phyloP scores from a whole-genome alignment of 2,113 vertebrate genomes.

The Piprites chloris region DNA sequence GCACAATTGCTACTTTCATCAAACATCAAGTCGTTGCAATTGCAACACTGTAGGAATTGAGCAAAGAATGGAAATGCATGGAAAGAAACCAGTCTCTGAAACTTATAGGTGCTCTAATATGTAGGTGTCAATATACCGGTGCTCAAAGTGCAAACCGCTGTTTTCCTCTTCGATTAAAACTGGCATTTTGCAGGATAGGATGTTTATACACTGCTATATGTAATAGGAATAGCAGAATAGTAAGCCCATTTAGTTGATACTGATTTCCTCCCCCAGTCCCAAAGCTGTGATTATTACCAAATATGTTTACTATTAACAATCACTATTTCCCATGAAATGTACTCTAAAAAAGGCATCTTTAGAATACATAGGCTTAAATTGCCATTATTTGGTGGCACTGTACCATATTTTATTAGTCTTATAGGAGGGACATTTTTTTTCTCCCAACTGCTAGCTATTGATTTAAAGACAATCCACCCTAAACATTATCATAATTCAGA shows the following conservation, averaged over 20 bases:
- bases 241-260: neutral
- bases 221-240: neutral
- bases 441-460: neutral
- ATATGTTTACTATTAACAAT: neutral
- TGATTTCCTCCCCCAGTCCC: neutral
- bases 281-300: neutral
- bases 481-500: neutral
- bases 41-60: neutral
- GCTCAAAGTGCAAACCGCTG: neutral
- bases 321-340: neutral
- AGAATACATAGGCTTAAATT: neutral
- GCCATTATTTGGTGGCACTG: neutral
- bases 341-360: neutral
- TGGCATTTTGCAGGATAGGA: neutral
- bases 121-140: neutral
- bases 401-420: neutral
- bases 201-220: neutral
- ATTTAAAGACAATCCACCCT: neutral
- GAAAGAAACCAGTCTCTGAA: neutral
- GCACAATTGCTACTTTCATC: neutral
- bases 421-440: neutral
- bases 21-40: neutral
- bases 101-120: neutral
- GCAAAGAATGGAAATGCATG: neutral
- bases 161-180: neutral